These are phyloP conservation scores for Pongo abelii DNA, from an alignment of 2,113 vertebrate genomes.

Conservation along the genomic window DNA sequence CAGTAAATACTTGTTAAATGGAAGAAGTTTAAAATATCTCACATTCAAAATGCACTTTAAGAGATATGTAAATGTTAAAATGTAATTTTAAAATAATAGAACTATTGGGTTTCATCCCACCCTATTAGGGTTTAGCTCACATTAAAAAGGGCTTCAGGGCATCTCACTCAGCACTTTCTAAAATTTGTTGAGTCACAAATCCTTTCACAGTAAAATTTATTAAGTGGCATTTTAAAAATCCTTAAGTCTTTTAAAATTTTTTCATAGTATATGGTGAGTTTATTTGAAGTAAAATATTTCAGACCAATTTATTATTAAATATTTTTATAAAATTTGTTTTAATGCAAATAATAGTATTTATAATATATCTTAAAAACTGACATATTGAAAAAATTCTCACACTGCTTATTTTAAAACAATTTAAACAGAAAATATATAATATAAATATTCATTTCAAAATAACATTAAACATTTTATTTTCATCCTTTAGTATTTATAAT, in stretches of 20 bases:
- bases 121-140: background rate
- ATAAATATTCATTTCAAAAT: background rate
- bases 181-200: constrained; percentile 29
- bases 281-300: background rate
- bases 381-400: background rate
- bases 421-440: background rate
- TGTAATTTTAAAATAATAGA: background rate
- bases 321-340: background rate
- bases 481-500: background rate
- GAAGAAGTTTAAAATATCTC: background rate
- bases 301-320: background rate
- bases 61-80: background rate
- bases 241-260: background rate
- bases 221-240: background rate
- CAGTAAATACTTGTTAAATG: background rate
- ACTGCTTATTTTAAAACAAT: background rate
- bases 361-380: background rate
- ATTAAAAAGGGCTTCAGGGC: background rate
- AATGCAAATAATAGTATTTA: background rate
- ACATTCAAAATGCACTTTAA: background rate
- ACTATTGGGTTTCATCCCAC: background rate
- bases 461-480: background rate
- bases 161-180: background rate
- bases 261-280: background rate
- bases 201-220: background rate